phyloP scores from a whole-genome alignment of 2,797 vertebrate species.

The Darevskia mixta region DNA sequence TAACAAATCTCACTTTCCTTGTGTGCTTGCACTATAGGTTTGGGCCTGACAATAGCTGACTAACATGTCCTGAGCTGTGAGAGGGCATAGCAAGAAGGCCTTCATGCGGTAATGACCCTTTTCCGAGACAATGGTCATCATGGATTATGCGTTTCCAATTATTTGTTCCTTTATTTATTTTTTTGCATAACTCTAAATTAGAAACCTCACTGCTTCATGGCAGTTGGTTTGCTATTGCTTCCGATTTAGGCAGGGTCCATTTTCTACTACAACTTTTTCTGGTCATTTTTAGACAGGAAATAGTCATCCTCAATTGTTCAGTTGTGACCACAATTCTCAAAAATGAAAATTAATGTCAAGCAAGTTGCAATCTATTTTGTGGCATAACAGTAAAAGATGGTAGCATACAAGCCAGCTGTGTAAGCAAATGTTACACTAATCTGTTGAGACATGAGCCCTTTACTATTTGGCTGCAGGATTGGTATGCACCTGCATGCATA shows the following conservation, averaged over 20 bases:
- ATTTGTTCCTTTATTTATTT: constrained; percentile 87
- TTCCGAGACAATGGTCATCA: constrained; percentile 88
- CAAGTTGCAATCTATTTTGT: constrained; percentile 65
- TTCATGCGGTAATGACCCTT: constrained; percentile 89
- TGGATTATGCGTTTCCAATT: constrained; percentile 87
- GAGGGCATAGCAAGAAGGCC: constrained; percentile 88
- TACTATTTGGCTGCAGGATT: constrained; percentile 78
- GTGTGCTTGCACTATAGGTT: constrained; percentile 93
- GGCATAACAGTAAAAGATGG: constrained; percentile 62
- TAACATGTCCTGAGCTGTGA: constrained; percentile 90
- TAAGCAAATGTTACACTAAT: constrained; percentile 67
- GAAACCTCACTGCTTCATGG: constrained; percentile 88
- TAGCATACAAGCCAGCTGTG: constrained; percentile 60
- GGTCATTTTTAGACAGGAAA: constrained; percentile 74
- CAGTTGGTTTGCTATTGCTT: constrained; percentile 90
- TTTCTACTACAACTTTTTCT: constrained; percentile 78
- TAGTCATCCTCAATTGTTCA: constrained; percentile 72
- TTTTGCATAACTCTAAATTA: constrained; percentile 84
- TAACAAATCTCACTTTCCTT: constrained; percentile 89
- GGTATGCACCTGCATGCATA: constrained; percentile 80
- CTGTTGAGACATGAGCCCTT: constrained; percentile 72
- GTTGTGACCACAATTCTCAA: constrained; percentile 66
- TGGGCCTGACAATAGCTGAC: constrained; percentile 89
- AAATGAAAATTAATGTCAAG: constrained; percentile 61
- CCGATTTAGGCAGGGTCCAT: constrained; percentile 82